Percentiles rank a stretch among this genome's conserved stretches.
phyloP scores from a whole-genome alignment of 2,797 vertebrate species.

The Astyanax mexicanus region DNA sequence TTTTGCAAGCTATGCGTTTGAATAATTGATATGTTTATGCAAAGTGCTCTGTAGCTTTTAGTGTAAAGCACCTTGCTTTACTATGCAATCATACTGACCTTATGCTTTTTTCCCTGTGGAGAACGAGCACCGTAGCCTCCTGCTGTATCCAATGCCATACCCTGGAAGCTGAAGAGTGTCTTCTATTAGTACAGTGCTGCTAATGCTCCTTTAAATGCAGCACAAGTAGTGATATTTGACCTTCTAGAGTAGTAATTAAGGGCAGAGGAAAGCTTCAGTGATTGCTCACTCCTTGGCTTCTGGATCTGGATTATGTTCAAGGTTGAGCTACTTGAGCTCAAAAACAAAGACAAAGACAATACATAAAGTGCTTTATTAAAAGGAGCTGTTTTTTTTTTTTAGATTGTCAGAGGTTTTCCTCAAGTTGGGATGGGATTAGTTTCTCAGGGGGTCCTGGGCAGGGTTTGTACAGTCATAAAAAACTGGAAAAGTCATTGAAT shows the following conservation, averaged over 20 bases:
- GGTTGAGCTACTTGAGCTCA: conserved; percentile 1
- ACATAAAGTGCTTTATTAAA: conserved; percentile 5
- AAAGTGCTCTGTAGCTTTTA: conserved; percentile 2
- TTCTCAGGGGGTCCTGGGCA: no score
- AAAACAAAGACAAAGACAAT: conserved; percentile 12
- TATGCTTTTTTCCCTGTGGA: conserved; percentile 1
- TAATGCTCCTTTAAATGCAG: conserved; percentile 42
- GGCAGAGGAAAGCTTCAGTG: conserved; percentile 48
- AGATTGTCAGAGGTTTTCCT: conserved; percentile 1
- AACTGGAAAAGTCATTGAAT: no score
- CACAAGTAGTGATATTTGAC: conserved; percentile 55
- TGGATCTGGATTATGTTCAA: conserved; percentile 30
- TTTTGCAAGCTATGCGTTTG: conserved; percentile 25
- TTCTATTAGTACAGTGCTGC: conserved; percentile 28
- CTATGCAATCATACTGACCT: neutral
- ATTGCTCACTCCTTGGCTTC: conserved; percentile 41
- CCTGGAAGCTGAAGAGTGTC: neutral
- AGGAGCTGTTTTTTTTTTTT: neutral
- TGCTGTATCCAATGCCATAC: neutral
- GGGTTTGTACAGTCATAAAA: no score
- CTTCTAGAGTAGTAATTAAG: conserved; percentile 56
- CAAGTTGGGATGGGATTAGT: no score
- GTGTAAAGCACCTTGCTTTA: neutral
- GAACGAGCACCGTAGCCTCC: neutral
- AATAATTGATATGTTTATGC: conserved; percentile 33